Evolutionary conservation across 2,888 invertebrate genomes (phyloP).

Genomic region (Morpho achilles): DNA sequence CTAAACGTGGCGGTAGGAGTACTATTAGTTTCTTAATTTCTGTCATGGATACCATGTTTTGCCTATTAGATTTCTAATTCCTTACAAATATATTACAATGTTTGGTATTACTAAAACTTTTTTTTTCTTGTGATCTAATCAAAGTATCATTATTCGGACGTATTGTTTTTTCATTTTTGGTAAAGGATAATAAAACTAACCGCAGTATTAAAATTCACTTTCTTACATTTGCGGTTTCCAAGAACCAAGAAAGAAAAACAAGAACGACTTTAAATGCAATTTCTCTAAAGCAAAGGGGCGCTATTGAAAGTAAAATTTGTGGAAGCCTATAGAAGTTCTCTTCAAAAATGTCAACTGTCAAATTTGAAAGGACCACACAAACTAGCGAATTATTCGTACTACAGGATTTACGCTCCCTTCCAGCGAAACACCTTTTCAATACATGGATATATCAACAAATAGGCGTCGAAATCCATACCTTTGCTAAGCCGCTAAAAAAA

Average conservation of each 20-base stretch:
- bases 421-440: constrained; percentile 60
- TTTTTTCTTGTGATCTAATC: no score
- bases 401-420: constrained; percentile 62
- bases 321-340: constrained; percentile 38
- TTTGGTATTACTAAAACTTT: no score
- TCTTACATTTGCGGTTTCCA: constrained; percentile 36
- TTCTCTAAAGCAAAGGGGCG: constrained; percentile 26
- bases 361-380: constrained; percentile 60
- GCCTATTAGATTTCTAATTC: no score
- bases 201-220: constrained; percentile 35
- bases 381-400: constrained; percentile 52
- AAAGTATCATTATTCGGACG: no score
- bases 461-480: constrained; percentile 77
- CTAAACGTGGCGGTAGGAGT: no score
- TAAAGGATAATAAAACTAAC: constrained; percentile 28
- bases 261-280: constrained; percentile 31
- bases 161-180: constrained; percentile 5
- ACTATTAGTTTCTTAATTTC: no score
- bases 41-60: no score
- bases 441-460: constrained; percentile 64
- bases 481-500: constrained; percentile 50
- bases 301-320: constrained; percentile 58
- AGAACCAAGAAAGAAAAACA: constrained; percentile 35
- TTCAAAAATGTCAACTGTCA: constrained; percentile 61
- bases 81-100: no score